phyloP scores from a whole-genome alignment of 2,888 invertebrate species.

The Xanthorhoe designata region DNA sequence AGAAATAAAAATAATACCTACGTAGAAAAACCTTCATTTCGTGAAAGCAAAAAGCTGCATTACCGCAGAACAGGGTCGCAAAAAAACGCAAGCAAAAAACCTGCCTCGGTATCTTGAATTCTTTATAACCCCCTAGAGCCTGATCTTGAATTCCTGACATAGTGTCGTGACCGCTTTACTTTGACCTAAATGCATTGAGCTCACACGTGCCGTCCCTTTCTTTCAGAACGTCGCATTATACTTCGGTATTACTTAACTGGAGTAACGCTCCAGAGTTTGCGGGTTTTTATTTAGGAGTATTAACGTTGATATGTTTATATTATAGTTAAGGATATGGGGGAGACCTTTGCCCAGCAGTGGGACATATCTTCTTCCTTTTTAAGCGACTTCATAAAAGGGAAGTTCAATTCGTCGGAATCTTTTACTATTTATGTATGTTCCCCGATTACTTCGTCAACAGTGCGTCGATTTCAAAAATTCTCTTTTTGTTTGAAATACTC shows the following conservation, averaged over 20 bases:
- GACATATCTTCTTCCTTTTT: too few relatives aligned
- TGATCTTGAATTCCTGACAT: constrained; percentile 39
- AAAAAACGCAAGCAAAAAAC: constrained; percentile 18
- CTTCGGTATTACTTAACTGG: background rate
- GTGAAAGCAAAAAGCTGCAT: background rate
- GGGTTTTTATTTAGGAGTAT: too few relatives aligned
- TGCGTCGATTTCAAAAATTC: too few relatives aligned
- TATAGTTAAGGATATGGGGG: too few relatives aligned
- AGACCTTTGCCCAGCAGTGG: too few relatives aligned
- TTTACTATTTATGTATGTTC: too few relatives aligned
- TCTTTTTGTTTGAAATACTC: too few relatives aligned
- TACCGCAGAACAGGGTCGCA: background rate
- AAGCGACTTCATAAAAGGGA: too few relatives aligned
- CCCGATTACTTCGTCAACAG: too few relatives aligned
- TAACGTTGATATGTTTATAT: too few relatives aligned
- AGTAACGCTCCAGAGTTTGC: background rate
- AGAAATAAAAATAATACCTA: background rate
- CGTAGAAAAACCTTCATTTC: background rate
- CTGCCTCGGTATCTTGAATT: constrained; percentile 28
- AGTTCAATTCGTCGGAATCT: too few relatives aligned
- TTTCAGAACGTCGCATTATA: constrained; percentile 16
- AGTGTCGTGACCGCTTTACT: constrained; percentile 37
- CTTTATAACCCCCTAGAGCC: constrained; percentile 35
- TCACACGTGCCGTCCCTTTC: constrained; percentile 21
- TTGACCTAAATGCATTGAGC: constrained; percentile 34